Conservation (phyloP, 2,797 vertebrate genomes). For the Artibeus jamaicensis region DNA sequence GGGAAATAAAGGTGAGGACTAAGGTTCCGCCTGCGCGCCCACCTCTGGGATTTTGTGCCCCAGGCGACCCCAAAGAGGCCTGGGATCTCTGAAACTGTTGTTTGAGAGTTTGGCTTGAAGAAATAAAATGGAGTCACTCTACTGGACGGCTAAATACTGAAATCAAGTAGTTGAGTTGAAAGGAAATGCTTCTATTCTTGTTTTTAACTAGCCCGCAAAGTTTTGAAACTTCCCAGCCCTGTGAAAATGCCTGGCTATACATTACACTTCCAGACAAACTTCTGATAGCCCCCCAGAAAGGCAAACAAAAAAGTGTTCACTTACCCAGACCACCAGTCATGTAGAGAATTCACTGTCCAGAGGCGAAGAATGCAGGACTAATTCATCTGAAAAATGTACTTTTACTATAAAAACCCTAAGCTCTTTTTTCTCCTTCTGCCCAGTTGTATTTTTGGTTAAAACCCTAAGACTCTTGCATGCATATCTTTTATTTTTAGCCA, state of each 20-base stretch:
- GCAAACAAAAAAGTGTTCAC: background rate
- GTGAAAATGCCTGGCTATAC: background rate
- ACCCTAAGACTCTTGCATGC: background rate
- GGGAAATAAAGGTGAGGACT: slow-evolving; percentile 19
- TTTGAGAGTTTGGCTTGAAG: background rate
- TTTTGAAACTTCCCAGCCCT: background rate
- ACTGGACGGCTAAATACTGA: background rate
- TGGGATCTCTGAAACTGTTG: too few species aligned
- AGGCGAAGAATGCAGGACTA: background rate
- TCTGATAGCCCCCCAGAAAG: background rate
- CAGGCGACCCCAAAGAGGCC: too few species aligned
- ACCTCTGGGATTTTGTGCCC: too few species aligned
- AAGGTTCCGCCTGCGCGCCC: slow-evolving; percentile 45
- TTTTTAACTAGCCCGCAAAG: background rate
- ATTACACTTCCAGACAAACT: background rate
- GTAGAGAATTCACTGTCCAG: background rate
- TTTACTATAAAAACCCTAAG: background rate
- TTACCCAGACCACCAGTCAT: background rate
- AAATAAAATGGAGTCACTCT: background rate
- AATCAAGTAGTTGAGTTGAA: background rate
- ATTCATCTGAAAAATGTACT: background rate
- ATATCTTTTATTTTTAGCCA: background rate
- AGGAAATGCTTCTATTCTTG: background rate
- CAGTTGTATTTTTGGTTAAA: background rate
- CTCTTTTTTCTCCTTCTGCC: background rate